phyloP scores from a whole-genome alignment of 2,888 invertebrate species.

The Dysmachus trigonus region DNA sequence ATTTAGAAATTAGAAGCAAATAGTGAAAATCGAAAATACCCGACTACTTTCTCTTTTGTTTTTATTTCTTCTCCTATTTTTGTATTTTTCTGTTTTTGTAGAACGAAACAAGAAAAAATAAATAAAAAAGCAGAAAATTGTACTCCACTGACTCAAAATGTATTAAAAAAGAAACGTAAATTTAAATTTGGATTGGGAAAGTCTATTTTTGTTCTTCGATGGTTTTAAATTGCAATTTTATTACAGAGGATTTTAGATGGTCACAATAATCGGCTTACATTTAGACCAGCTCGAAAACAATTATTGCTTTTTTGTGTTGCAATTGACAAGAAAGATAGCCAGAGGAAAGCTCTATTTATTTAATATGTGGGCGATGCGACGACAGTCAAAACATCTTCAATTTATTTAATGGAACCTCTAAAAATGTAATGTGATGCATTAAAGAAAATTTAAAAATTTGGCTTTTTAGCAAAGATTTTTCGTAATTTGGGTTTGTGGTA shows the following conservation, averaged over 20 bases:
- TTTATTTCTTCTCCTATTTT: background rate
- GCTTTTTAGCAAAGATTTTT: background rate
- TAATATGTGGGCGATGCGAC: background rate
- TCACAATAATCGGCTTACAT: background rate
- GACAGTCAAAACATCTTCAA: background rate
- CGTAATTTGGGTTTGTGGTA: background rate
- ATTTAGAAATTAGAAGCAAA: background rate
- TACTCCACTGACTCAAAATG: slow-evolving; percentile 38
- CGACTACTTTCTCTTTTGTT: background rate
- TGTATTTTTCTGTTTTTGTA: background rate
- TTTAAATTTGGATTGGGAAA: slow-evolving; percentile 10
- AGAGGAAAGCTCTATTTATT: background rate
- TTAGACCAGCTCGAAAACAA: background rate
- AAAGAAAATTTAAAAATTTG: background rate
- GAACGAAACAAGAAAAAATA: background rate
- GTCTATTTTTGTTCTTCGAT: background rate
- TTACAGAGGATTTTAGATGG: background rate
- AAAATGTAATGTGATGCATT: background rate
- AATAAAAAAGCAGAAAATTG: background rate
- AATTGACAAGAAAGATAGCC: background rate
- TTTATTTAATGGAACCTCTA: background rate
- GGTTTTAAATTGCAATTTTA: slow-evolving; percentile 16
- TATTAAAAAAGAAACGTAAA: background rate
- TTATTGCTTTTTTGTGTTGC: background rate
- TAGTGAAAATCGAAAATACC: background rate